A percentile compares a stretch with the other conserved stretches of the same genome.
These are phyloP conservation scores for Chamaetylas fuelleborni DNA, from an alignment of 2,113 vertebrate species.

Conservation along the genomic window DNA sequence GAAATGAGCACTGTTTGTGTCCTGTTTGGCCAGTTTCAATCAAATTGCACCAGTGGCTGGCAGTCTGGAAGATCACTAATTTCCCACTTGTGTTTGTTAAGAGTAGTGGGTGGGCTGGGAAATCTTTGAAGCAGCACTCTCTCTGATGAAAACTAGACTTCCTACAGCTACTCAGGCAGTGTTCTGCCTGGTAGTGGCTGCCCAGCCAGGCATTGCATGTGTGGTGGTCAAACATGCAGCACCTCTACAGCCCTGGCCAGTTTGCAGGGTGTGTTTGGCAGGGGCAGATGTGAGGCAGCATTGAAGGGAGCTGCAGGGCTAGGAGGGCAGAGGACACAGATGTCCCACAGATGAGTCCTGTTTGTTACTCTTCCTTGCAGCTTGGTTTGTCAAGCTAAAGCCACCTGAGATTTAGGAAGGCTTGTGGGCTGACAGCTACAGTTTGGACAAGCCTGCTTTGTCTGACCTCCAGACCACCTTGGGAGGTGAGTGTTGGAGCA, in stretches of 20 bases:
- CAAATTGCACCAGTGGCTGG: neutral
- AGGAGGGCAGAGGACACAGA: neutral
- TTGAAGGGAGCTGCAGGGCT: neutral
- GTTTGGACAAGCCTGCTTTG: neutral
- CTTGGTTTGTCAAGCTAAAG: neutral
- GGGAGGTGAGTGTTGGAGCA: neutral
- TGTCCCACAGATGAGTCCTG: neutral
- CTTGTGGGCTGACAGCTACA: neutral
- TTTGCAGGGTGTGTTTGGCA: accelerated
- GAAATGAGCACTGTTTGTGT: neutral
- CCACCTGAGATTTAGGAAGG: neutral
- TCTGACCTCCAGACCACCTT: neutral
- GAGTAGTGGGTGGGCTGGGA: neutral
- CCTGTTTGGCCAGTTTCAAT: neutral
- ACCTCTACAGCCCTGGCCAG: neutral
- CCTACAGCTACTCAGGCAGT: neutral
- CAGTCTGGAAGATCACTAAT: neutral
- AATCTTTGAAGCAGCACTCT: neutral
- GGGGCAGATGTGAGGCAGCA: accelerated
- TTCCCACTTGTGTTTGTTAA: neutral
- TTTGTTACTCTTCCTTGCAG: neutral
- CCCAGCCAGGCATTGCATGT: neutral
- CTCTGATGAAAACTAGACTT: neutral
- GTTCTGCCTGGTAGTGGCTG: neutral
- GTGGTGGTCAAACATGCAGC: neutral